These are phyloP conservation scores for Pristionchus maxplancki DNA, from an alignment of 2,888 invertebrate genomes.

Conservation along the genomic window DNA sequence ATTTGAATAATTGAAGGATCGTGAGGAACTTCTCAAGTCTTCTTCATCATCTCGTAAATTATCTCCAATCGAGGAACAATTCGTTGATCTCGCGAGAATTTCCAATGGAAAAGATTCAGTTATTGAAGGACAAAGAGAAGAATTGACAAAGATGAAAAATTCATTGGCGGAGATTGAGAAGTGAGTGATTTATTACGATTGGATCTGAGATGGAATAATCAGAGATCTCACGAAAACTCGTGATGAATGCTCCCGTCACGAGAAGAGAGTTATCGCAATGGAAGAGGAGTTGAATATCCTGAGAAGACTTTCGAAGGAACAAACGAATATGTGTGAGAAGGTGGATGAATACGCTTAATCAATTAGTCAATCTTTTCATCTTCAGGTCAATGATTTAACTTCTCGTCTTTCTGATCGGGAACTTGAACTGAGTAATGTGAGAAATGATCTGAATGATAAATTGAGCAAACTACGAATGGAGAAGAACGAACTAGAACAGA, in stretches of 20 bases:
- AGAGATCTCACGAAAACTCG: not conserved
- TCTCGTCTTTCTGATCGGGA: constrained; percentile 46
- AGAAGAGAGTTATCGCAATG: constrained; percentile 55
- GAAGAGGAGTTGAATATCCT: constrained; percentile 65
- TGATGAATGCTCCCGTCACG: constrained; percentile 38
- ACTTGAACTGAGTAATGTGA: constrained; percentile 44
- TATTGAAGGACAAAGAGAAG: constrained; percentile 69
- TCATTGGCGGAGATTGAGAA: constrained; percentile 55
- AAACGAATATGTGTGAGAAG: constrained; percentile 59
- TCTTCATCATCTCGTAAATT: constrained; percentile 53
- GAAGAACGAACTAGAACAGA: constrained; percentile 51
- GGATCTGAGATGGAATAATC: not conserved
- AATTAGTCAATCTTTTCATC: no score
- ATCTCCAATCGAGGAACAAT: constrained; percentile 70
- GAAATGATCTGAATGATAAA: constrained; percentile 53
- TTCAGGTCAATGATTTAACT: constrained; percentile 47
- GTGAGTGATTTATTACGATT: constrained; percentile 46
- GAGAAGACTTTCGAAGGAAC: constrained; percentile 59
- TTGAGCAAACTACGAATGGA: constrained; percentile 53
- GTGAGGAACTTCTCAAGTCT: constrained; percentile 50
- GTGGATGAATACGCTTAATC: constrained; percentile 52
- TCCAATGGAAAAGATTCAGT: constrained; percentile 72
- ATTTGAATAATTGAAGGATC: constrained; percentile 49
- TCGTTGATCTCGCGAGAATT: constrained; percentile 69
- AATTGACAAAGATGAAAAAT: constrained; percentile 61